Percentiles rank a stretch among this genome's conserved stretches.
Conservation (phyloP, 1,140 invertebrate genomes). For the Chionoecetes opilio region DNA sequence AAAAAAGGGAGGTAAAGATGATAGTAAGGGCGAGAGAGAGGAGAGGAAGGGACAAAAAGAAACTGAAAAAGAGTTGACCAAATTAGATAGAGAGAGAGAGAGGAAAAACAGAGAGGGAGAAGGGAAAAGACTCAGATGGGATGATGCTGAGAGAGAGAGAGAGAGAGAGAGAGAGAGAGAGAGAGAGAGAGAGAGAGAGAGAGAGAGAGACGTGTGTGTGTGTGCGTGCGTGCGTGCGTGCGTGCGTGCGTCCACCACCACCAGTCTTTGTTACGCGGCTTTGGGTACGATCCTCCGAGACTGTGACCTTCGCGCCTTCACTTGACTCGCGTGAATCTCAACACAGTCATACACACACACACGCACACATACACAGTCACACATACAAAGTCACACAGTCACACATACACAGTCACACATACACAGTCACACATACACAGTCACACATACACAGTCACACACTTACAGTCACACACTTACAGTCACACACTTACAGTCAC, state of each 20-base stretch:
- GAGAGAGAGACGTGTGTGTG: not conserved
- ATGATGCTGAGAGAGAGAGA: not conserved
- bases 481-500: too few relatives aligned
- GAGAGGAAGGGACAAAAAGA: too few relatives aligned
- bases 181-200: not conserved
- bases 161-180: not conserved
- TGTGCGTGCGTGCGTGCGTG: not conserved
- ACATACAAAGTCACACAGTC: not conserved
- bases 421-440: too few relatives aligned
- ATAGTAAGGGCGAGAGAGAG: too few relatives aligned
- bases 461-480: too few relatives aligned
- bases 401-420: not conserved
- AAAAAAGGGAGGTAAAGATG: not conserved
- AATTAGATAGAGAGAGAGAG: not conserved
- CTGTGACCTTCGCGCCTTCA: not conserved
- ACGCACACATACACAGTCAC: not conserved
- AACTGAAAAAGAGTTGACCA: too few relatives aligned
- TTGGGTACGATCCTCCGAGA: not conserved
- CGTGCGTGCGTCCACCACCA: not conserved
- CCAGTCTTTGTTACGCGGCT: not conserved
- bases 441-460: too few relatives aligned
- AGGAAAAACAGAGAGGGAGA: not conserved
- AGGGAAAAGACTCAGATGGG: not conserved
- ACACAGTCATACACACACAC: conserved; percentile 24
- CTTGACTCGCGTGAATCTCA: not conserved